Evolutionary conservation across 2,888 invertebrate genomes (phyloP).

Genomic region (Meloe dianella): DNA sequence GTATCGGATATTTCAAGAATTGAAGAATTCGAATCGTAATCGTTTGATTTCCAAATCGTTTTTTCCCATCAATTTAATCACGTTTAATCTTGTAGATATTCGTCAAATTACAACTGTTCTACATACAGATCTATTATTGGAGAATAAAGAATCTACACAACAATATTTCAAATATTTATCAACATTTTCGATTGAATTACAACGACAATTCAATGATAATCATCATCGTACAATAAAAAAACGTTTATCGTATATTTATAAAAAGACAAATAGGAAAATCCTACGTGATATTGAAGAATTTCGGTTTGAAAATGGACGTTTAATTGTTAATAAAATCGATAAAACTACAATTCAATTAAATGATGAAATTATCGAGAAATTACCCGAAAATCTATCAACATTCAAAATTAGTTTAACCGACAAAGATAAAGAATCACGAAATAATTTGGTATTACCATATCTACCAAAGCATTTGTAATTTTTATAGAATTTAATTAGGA

Average conservation of each 20-base stretch:
- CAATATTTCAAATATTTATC: slow-evolving; percentile 61
- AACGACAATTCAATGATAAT: slow-evolving; percentile 47
- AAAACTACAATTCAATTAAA: slow-evolving; percentile 44
- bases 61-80: no score
- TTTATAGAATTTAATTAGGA: not conserved
- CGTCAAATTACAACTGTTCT: slow-evolving; percentile 51
- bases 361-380: slow-evolving; percentile 48
- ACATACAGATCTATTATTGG: slow-evolving; percentile 62
- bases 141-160: slow-evolving; percentile 57
- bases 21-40: slow-evolving; percentile 30
- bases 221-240: no score
- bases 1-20: slow-evolving; percentile 47
- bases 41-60: no score
- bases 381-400: slow-evolving; percentile 63
- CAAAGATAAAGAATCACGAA: slow-evolving; percentile 65
- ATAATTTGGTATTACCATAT: slow-evolving; percentile 66
- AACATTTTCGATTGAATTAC: slow-evolving; percentile 53
- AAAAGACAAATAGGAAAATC: slow-evolving; percentile 63
- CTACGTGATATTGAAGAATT: slow-evolving; percentile 57
- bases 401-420: slow-evolving; percentile 71
- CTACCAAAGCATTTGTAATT: slow-evolving; percentile 56
- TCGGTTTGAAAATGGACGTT: slow-evolving; percentile 52
- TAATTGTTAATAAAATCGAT: slow-evolving; percentile 49
- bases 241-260: slow-evolving; percentile 56
- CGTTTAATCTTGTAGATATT: slow-evolving; percentile 41